A percentile compares a stretch with the other conserved stretches of the same genome.
Conservation (phyloP, 2,797 vertebrate genomes). For the Hippopotamyrus pictus region DNA sequence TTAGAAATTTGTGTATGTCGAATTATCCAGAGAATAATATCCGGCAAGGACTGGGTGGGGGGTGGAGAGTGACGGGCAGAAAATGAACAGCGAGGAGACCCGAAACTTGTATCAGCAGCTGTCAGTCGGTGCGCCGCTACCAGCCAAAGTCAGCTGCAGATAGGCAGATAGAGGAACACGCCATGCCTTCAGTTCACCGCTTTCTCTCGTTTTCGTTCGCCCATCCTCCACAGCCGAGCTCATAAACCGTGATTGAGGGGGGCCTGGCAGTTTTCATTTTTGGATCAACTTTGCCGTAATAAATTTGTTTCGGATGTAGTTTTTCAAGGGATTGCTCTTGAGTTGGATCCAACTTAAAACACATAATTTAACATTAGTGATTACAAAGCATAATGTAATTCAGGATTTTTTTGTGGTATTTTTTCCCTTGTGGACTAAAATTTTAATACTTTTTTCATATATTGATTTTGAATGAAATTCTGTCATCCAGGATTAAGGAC, state of each 20-base stretch:
- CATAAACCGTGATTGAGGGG: constrained; percentile 22
- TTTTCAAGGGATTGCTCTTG: constrained; percentile 14
- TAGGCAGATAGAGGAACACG: neutral
- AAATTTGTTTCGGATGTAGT: constrained; percentile 18
- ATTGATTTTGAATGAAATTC: constrained; percentile 49
- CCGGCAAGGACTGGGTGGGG: neutral
- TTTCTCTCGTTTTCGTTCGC: constrained; percentile 33
- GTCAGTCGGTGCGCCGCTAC: neutral
- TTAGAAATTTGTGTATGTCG: neutral
- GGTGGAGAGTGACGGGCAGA: neutral
- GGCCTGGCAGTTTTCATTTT: neutral
- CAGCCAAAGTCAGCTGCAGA: neutral
- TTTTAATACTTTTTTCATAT: constrained; percentile 39
- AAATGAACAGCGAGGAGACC: neutral
- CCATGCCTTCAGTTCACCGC: constrained; percentile 9
- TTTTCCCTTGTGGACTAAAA: constrained; percentile 43
- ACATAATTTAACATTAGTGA: constrained; percentile 30
- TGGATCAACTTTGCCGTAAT: constrained; percentile 12
- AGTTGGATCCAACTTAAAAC: constrained; percentile 15
- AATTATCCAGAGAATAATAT: neutral
- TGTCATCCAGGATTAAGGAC: constrained; percentile 58
- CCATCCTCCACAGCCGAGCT: constrained; percentile 35
- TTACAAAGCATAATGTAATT: constrained; percentile 33
- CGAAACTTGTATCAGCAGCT: constrained; percentile 8
- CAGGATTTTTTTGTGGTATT: constrained; percentile 32